Evolutionary conservation across 2,113 vertebrate genomes (phyloP), one percentile per base, ranked within the genome.

Genomic region (Paraplagusia blochii): DNA sequence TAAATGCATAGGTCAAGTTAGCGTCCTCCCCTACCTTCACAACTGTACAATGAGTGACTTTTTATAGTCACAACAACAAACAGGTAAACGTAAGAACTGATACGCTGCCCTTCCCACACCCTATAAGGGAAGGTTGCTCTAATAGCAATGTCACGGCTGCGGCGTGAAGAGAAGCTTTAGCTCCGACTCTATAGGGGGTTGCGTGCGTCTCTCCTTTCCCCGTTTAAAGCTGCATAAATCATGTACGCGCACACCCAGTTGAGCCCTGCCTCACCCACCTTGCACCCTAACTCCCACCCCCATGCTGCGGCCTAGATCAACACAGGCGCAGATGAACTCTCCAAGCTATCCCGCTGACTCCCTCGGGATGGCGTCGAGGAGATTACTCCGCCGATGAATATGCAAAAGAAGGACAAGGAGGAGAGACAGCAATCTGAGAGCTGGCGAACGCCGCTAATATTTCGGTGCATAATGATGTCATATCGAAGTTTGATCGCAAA

Each of bases 241-340:
- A 90, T 90, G 87, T 84, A 88, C 88, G 85, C 81, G 73, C 83
- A 89, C 87, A 85, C 52, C 70, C 59, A 55, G 74, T 63, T 85
- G 79, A 88, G 84, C 81, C 75, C 58, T 35, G 18, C 56, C 58
- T 82, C 58, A 40, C 60, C 65, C 47, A 22, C 74, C 67, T 62
- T 18, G 44, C 73, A 74, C 76, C 88, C 59, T 58, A 58, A 68
- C 83, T 70, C 53, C 76, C 59, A 51, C 79, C 65, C 66, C 66
- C 71, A 48, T 48, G 59, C 71, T 7, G 50, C 16, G 12, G 70
- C 81, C 40, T 54, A 72, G 76, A 87, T 86, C 81, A 84, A 88
- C 84, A 83, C 68, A 29, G 53, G 64, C 66, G 49, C 63, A 71
- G 66, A 83, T 82, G 84, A 89, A 85, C 81, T 85, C 83, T 83